Base-by-base conservation (phyloP, 2,797 vertebrate genomes). In the Alosa sapidissima region DNA sequence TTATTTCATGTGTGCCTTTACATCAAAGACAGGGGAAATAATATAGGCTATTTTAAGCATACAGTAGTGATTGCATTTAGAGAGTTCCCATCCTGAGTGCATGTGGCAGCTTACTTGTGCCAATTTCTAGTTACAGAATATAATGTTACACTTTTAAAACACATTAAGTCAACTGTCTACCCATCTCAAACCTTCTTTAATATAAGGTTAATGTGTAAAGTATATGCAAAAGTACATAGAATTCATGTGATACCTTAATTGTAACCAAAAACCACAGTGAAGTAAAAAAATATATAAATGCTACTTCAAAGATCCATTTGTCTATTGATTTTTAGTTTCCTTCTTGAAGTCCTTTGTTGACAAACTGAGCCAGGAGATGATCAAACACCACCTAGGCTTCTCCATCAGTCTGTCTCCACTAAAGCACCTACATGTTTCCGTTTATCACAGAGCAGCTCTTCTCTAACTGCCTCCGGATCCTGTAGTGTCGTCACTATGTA, bases 401-500 rank as follows among this genome's bases (percentile, higher is more conserved):
- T 75, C 72, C 36, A 19, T 19, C 1, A 41, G 14, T 78, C 5
- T 7, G 24, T n/a, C 24, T 28, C 41, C 72, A 78, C 65, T 72
- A 5, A 45, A 78, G 72, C 72, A n/a, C 72, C 72, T 47, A 3
- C 3, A 41, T 47, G 16, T 72, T 47, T 85, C 75, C 86, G 51
- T 54, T 82, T 24, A 52, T 85, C 78, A 54, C 36, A 45, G 83
- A 47, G 24, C 82, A 81, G 84, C 81, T 68, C 36, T 84, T 68
- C 36, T 84, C 90, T 93, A 94, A 58, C 91, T 91, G 33, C 90
- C 94, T 0, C 88, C 88, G 0, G 94, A 96, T 0, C 92, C 94
- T 0, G 87, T 89, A 8, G 94, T 95, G 0, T 96, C 95, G 5
- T 96, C 95, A 0, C 95, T 96, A 0, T 95, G 93, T 0, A 82